Base-by-base conservation (phyloP, 2,888 invertebrate species). In the Drosophila gaucha region DNA sequence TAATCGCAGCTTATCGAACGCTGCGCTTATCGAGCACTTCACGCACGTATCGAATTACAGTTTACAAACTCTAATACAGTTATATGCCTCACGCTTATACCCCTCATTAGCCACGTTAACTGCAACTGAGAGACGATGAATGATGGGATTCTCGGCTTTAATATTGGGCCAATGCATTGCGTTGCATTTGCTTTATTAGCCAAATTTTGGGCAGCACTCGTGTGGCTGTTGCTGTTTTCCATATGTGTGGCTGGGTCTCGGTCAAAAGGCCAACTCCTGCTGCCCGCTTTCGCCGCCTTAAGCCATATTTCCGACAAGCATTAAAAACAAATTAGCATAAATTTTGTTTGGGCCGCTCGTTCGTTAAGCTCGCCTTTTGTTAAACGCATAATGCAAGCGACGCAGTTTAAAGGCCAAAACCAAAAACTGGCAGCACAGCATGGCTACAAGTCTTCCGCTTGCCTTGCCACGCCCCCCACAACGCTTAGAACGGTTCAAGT, bases 251-350 rank as follows among this genome's bases (percentile, higher is more conserved):
- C 24, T 28, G n/a, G 5, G 12, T 18, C 16, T 20, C 16, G 20
- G 18, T 28, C 31, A 31, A 14, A 46, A 22, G 41, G 58, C 24
- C 58, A 31, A 2, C 18, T 1, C 1, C 4, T 0, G 9, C 24
- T 9, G 22, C 8, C 12, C 20, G 1, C 10, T 9, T 14, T 12
- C 22, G 22, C 3, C 20, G 51, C 20, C 59, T 47, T 30, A 30
- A 24, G 36, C 26, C 6, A 12, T 16, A 46, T 55, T 47, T 50
- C 44, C 56, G 52, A 55, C 58, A 52, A 49, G 66, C 80, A 71
- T 85, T 73, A 73, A 77, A 86, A 86, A 67, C 65, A 74, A 88
- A 83, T 83, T 73, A 83, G 60, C 80, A 76, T 67, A 69, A 55
- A 72, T 66, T 64, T 76, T 50, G 58, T 51, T 50, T 38, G 14